phyloP scores from a whole-genome alignment of 2,113 vertebrate genomes.

The Chaetura pelagica region DNA sequence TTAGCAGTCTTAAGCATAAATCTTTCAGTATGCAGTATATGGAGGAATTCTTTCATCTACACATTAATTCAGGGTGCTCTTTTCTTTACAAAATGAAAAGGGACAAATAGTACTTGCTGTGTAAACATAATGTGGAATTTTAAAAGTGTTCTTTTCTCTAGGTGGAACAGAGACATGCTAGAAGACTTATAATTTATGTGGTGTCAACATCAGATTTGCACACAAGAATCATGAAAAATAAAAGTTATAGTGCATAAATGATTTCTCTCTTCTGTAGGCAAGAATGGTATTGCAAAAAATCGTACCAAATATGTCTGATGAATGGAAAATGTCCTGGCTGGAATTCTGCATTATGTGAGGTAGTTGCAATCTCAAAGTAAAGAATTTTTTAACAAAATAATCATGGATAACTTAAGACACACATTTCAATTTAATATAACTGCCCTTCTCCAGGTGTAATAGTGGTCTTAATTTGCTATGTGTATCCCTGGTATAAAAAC shows the following conservation, averaged over 20 bases:
- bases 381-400: not conserved
- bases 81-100: not conserved
- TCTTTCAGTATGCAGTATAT: not conserved
- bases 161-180: not conserved
- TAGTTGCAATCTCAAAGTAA: not conserved
- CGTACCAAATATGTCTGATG: not conserved
- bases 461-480: not conserved
- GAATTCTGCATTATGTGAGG: not conserved
- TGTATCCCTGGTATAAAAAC: not conserved
- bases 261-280: not conserved
- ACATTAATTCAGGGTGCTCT: not conserved
- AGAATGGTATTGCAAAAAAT: not conserved
- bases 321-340: not conserved
- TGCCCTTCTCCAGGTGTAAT: not conserved
- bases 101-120: not conserved
- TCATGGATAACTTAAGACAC: not conserved
- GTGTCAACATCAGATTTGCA: not conserved
- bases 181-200: not conserved
- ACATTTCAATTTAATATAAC: not conserved
- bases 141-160: not conserved
- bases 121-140: not conserved
- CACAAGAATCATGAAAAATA: not conserved
- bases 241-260: not conserved
- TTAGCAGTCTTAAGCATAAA: constrained; percentile 3
- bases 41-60: not conserved